Base-by-base conservation (phyloP, 2,797 vertebrate genomes). In the Danionella dracula region DNA sequence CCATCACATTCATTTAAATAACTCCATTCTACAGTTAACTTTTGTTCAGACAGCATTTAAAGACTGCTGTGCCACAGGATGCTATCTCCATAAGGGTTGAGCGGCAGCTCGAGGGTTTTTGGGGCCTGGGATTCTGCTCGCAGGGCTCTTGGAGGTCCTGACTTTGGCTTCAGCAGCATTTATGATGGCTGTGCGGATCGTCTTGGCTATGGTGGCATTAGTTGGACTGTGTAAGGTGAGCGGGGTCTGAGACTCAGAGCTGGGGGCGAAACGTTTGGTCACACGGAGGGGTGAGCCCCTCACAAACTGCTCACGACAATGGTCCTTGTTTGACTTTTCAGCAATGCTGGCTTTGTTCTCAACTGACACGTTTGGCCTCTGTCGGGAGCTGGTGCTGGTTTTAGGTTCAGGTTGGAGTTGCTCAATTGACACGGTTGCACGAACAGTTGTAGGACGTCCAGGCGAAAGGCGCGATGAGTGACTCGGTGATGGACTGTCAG, bases 71-170 rank as follows among this genome's bases (percentile, higher is more conserved):
- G n/a, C n/a, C n/a, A n/a, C n/a, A n/a, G n/a, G n/a, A n/a, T n/a
- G n/a, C n/a, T n/a, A 92, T 78, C 71, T 88, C 90, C 90, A 92
- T 66, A 82, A 69, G 20, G 87, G 86, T 37, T 81, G 83, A 40
- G 83, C 23, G 45, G 81, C 60, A 12, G 85, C 69, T 49, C 82
- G 84, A 44, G 81, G 58, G 63, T 86, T 77, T 82, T 88, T 90
- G 44, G 78, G 77, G 35, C 77, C 82, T 27, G 87, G 79, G 58
- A 81, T 82, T 32, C 86, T 78, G 44, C 85, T 79, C 35, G 73
- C 66, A n/a, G 77, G 69, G 29, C 57, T 79, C 79, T 88, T 91
- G 61, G 80, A 70, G 0, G 75, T 76, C 81, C 89, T 91, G 23
- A 6, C 23, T 27, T 27, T 27, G 66, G 57, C 82, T 15, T 77